These are phyloP conservation scores for Corythornis cristatus DNA, from an alignment of 2,113 vertebrate species.

Conservation along the genomic window DNA sequence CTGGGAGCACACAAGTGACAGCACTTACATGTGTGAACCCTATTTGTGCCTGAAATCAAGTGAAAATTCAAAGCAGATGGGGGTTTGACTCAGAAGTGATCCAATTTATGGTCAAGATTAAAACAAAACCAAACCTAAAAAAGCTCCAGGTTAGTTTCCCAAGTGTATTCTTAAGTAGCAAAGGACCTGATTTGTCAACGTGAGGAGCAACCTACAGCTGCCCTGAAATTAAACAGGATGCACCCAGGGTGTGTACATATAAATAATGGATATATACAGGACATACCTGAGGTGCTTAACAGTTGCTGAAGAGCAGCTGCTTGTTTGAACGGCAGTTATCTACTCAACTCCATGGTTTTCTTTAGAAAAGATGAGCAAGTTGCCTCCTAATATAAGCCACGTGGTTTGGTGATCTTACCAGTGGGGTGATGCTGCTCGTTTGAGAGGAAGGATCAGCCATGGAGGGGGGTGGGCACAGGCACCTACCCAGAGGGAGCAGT, in stretches of 20 bases:
- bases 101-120: slow-evolving; percentile 55
- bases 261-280: neutral
- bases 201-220: neutral
- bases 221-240: neutral
- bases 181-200: neutral
- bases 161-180: neutral
- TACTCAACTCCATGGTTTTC: neutral
- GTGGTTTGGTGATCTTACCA: neutral
- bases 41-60: slow-evolving; percentile 59
- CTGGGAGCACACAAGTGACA: slow-evolving; percentile 46
- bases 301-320: neutral
- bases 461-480: neutral
- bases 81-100: slow-evolving; percentile 11
- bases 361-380: neutral
- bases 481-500: neutral
- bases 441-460: neutral
- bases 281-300: neutral
- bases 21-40: slow-evolving; percentile 57
- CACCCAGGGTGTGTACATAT: accelerated
- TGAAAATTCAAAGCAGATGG: slow-evolving; percentile 69
- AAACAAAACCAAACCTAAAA: neutral
- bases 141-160: neutral
- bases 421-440: neutral
- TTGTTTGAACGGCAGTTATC: neutral
- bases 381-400: neutral